Base-by-base conservation (phyloP, 2,797 vertebrate species). In the Smutsia gigantea region DNA sequence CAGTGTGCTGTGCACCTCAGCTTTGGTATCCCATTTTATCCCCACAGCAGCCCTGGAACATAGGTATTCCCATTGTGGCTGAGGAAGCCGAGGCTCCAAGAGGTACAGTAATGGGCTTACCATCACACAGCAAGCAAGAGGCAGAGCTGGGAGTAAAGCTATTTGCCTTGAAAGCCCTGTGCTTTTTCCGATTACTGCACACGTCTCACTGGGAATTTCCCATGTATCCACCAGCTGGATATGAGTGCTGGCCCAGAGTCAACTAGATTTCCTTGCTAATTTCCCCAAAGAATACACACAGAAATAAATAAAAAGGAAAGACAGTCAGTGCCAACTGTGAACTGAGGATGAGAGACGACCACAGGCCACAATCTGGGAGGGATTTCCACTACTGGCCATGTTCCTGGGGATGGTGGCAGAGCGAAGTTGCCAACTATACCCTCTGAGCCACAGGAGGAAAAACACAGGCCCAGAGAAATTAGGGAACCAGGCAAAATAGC, bases 281-380 rank as follows among this genome's bases (percentile, higher is more conserved):
- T 89, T 81, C 79, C 75, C 89, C 92, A 92, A 92, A 92, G 93
- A 92, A 77, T 84, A 89, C 55, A 71, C 59, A 71, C 17, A 77
- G 39, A 87, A 94, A 82, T 49, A 94, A 71, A 69, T 51, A 61
- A 96, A 51, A 68, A 39, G 4, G 23, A 55, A 61, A 57, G 75
- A 46, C 18, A 8, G 64, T 14, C 78, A 63, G 57, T 71, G 23
- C 64, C 87, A 72, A 81, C 59, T 91, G 93, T 81, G 71, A 79
- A 27, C n/a, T 63, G 63, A 64, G 94, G 96, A 97, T 95, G 94
- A 94, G 90, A 81, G 63, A 91, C 31, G 51, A 92, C 46, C 39
- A 72, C 12, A 29, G 79, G 69, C 68, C 87, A 68, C 74, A 87
- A 59, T 92, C 69, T 59, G 75, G 64, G 51, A 82, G 79, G 69